Conservation (phyloP, 2,797 vertebrate species). For the Myotis myotis region DNA sequence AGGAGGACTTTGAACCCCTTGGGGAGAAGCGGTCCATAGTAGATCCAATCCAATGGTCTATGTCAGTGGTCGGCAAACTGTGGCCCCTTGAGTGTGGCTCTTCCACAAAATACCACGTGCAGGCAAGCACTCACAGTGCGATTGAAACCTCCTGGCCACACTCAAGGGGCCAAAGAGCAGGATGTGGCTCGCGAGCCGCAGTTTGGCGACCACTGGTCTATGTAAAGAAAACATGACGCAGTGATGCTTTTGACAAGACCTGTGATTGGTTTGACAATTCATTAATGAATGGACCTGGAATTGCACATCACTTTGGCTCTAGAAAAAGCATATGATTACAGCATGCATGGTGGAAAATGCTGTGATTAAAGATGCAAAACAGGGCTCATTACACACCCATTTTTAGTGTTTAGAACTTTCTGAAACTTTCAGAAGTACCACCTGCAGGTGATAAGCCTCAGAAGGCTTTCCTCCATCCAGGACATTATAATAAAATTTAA, state of each 20-base stretch:
- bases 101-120: no score
- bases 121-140: no score
- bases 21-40: not conserved
- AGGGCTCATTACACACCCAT: conserved; percentile 57
- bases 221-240: not conserved
- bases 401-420: conserved; percentile 62
- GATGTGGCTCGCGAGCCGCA: no score
- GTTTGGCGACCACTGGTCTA: not conserved
- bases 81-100: no score
- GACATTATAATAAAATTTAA: not conserved
- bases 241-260: conserved; percentile 34
- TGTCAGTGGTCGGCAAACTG: no score
- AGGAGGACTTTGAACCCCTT: not conserved
- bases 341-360: conserved; percentile 47
- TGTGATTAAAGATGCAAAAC: conserved; percentile 71
- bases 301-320: conserved; percentile 46
- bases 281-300: conserved; percentile 66
- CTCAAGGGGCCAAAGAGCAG: no score
- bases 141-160: no score
- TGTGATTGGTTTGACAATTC: conserved; percentile 44
- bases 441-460: conserved; percentile 50
- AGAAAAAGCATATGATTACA: conserved; percentile 61
- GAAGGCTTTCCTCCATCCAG: not conserved
- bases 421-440: conserved; percentile 59
- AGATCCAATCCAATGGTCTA: not conserved